Percentiles rank a stretch among this genome's conserved stretches.
Conservation (phyloP, 2,113 vertebrate genomes). For the Panthera leo region DNA sequence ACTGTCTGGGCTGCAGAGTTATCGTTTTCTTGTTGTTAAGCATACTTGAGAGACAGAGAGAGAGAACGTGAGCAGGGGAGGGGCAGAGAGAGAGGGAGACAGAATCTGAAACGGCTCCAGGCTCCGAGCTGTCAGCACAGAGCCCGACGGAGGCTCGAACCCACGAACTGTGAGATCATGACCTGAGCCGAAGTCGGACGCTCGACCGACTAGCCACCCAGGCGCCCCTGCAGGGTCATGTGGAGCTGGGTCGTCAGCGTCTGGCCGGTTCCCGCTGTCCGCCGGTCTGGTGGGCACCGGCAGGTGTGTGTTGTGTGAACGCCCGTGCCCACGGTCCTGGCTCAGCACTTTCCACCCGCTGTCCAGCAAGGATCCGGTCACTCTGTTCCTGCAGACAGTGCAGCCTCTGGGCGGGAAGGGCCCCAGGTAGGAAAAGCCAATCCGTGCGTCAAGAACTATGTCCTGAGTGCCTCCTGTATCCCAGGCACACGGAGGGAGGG, state of each 20-base stretch:
- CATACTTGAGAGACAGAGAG: too few species aligned
- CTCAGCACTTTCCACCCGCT: rapidly evolving
- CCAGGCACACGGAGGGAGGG: rapidly evolving
- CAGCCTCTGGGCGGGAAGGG: neutral
- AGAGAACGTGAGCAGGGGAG: too few species aligned
- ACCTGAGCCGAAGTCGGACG: too few species aligned
- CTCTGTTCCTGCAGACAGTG: neutral
- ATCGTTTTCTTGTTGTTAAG: too few species aligned
- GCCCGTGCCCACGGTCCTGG: rapidly evolving
- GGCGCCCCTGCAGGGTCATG: neutral
- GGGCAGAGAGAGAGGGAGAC: too few species aligned
- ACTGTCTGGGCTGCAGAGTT: neutral
- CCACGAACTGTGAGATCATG: too few species aligned
- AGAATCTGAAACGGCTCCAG: too few species aligned
- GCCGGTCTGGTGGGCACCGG: neutral
- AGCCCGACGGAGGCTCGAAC: too few species aligned
- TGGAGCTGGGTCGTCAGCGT: neutral
- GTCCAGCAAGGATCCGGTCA: rapidly evolving
- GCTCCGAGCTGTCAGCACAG: too few species aligned
- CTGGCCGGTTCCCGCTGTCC: neutral
- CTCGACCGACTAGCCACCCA: too few species aligned
- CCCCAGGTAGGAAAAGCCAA: neutral
- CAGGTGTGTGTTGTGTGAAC: neutral
- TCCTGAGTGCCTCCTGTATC: rapidly evolving
- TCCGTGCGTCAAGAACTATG: rapidly evolving